These are phyloP conservation scores for Hydropsyche tenuis DNA, from an alignment of 1,140 invertebrate genomes.

Conservation along the genomic window DNA sequence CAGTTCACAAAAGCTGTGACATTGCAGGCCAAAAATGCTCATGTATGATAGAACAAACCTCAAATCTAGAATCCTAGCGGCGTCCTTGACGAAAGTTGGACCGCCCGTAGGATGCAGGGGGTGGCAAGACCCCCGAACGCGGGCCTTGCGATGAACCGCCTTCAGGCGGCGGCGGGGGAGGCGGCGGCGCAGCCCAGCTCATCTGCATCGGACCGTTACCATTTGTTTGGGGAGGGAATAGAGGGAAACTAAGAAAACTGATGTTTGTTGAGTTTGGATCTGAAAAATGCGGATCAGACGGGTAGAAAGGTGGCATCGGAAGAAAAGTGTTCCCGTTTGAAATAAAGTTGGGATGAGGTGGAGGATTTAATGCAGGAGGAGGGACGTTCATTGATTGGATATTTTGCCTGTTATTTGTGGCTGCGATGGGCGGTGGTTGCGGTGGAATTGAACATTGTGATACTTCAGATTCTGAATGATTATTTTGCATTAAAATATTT, in stretches of 20 bases:
- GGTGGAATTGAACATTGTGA: not conserved
- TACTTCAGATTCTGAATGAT: not conserved
- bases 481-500: not conserved
- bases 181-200: slow-evolving; percentile 48
- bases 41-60: slow-evolving; percentile 45
- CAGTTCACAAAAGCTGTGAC: slow-evolving; percentile 34
- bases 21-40: slow-evolving; percentile 34
- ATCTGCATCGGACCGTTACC: slow-evolving; percentile 41
- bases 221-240: slow-evolving; percentile 49
- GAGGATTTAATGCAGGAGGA: slow-evolving; percentile 7
- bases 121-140: slow-evolving; percentile 24
- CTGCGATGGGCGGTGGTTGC: not conserved
- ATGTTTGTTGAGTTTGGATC: slow-evolving; percentile 23
- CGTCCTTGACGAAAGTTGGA: slow-evolving; percentile 40
- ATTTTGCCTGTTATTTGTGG: not conserved
- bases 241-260: slow-evolving; percentile 38
- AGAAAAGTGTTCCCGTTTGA: slow-evolving; percentile 22
- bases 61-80: slow-evolving; percentile 40
- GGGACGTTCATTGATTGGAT: slow-evolving; percentile 16
- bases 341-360: slow-evolving; percentile 17
- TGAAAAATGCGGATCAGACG: slow-evolving; percentile 13
- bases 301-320: slow-evolving; percentile 34
- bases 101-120: slow-evolving; percentile 36
- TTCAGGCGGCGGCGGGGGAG: slow-evolving; percentile 43
- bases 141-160: slow-evolving; percentile 30